A percentile compares a stretch with the other conserved stretches of the same genome.
phyloP scores from a whole-genome alignment of 1,140 invertebrate genomes.

The Lordiphosa collinella region DNA sequence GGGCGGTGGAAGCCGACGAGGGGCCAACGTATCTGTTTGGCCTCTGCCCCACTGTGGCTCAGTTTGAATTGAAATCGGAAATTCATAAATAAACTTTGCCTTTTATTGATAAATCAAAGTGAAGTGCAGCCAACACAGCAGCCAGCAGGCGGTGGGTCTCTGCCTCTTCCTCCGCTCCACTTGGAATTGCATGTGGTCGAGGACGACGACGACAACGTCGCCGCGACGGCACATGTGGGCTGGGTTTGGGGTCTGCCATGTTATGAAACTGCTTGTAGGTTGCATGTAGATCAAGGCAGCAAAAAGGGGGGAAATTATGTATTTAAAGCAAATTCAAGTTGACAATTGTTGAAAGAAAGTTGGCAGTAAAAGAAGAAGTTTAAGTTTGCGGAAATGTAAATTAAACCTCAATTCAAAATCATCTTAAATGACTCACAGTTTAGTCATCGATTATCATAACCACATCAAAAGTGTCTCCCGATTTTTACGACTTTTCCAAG shows the following conservation, averaged over 20 bases:
- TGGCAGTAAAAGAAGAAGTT: neutral
- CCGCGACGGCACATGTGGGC: slow-evolving; percentile 25
- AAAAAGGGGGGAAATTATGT: neutral
- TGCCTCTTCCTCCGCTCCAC: neutral
- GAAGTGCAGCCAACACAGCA: slow-evolving; percentile 42
- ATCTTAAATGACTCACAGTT: too few relatives aligned
- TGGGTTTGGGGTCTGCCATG: neutral
- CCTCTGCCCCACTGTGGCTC: slow-evolving; percentile 15
- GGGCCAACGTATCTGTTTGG: slow-evolving; percentile 11
- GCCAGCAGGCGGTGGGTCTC: slow-evolving; percentile 21
- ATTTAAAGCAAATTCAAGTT: slow-evolving; percentile 21
- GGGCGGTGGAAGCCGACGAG: slow-evolving; percentile 7
- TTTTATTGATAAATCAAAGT: slow-evolving; percentile 70
- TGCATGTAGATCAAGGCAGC: slow-evolving; percentile 1
- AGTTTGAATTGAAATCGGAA: slow-evolving; percentile 53
- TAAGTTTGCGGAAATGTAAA: slow-evolving; percentile 6
- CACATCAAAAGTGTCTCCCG: slow-evolving; percentile 45
- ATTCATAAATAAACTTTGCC: slow-evolving; percentile 67
- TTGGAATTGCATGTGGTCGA: neutral
- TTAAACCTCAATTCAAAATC: neutral
- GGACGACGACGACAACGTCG: neutral
- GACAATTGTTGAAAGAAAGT: slow-evolving; percentile 12
- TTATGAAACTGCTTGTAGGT: slow-evolving; percentile 11
- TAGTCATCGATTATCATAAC: slow-evolving; percentile 26
- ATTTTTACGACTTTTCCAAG: slow-evolving; percentile 55